These are phyloP conservation scores for Augiades crinisus DNA, from an alignment of 2,888 invertebrate genomes.

Conservation along the genomic window DNA sequence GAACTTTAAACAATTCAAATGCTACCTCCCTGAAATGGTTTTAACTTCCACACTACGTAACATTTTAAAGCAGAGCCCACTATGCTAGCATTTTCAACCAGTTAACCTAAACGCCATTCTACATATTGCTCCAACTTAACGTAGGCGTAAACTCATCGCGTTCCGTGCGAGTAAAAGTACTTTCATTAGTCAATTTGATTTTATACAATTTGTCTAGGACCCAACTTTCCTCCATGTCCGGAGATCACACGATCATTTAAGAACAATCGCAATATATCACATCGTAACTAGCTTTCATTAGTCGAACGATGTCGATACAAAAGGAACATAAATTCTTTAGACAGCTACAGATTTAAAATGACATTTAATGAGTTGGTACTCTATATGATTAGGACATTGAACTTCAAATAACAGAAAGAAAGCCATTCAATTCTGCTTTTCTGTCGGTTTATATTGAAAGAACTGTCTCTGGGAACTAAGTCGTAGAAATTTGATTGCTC, in stretches of 20 bases:
- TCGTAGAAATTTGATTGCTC: not conserved
- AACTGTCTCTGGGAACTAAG: not conserved
- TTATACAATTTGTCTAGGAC: not conserved
- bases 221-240: conserved; percentile 2
- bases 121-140: not conserved
- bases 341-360: not conserved
- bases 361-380: conserved; percentile 6
- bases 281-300: not conserved
- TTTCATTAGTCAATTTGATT: conserved; percentile 1
- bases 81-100: not conserved
- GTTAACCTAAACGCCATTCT: not conserved
- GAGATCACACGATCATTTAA: conserved; percentile 3
- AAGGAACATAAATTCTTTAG: conserved; percentile 13
- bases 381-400: conserved; percentile 15
- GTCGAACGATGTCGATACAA: conserved; percentile 3
- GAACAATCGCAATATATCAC: not conserved
- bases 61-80: too few species aligned
- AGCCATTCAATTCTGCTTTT: not conserved
- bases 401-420: conserved; percentile 6
- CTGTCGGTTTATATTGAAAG: too few species aligned
- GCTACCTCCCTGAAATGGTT: too few species aligned
- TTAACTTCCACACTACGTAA: too few species aligned
- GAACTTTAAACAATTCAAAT: too few species aligned
- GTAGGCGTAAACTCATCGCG: not conserved
- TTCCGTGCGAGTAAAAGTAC: not conserved